Percentiles rank a stretch among this genome's conserved stretches.
These are phyloP conservation scores for Pseudococcus longispinus DNA, from an alignment of 2,888 invertebrate species.

Conservation along the genomic window DNA sequence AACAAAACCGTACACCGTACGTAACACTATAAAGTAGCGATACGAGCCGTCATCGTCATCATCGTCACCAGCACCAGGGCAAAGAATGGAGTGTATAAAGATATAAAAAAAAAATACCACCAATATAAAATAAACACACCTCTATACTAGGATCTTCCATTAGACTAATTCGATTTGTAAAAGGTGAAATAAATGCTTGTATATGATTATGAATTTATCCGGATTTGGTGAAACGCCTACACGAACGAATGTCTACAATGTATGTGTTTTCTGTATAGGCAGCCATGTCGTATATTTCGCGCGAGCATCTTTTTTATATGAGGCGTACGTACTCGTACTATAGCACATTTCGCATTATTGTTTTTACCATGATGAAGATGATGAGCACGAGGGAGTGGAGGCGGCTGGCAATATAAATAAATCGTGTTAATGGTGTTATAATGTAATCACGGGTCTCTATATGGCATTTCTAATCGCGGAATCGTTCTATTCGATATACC, in stretches of 20 bases:
- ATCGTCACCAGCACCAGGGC: background rate
- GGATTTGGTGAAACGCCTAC: background rate
- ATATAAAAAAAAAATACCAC: conserved; percentile 1
- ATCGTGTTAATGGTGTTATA: conserved; percentile 25
- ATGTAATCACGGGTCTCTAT: conserved; percentile 36
- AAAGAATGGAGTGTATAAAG: background rate
- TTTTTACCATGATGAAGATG: background rate
- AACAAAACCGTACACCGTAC: too few species aligned
- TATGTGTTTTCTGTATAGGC: background rate
- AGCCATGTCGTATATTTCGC: background rate
- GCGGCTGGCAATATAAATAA: background rate
- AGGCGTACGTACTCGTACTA: background rate
- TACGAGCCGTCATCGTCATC: background rate
- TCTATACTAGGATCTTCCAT: conserved; percentile 36
- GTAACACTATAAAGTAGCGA: background rate
- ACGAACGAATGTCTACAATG: background rate
- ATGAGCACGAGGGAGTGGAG: background rate
- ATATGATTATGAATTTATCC: conserved; percentile 31
- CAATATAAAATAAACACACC: background rate
- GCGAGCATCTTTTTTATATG: background rate
- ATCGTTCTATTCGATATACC: background rate
- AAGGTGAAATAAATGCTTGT: conserved; percentile 15
- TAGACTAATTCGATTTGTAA: conserved; percentile 37
- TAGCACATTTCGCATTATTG: background rate
- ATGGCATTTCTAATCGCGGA: conserved; percentile 17